A percentile compares a stretch with the other conserved stretches of the same genome.
Conservation (phyloP, 2,797 vertebrate genomes). For the Ataeniobius toweri region DNA sequence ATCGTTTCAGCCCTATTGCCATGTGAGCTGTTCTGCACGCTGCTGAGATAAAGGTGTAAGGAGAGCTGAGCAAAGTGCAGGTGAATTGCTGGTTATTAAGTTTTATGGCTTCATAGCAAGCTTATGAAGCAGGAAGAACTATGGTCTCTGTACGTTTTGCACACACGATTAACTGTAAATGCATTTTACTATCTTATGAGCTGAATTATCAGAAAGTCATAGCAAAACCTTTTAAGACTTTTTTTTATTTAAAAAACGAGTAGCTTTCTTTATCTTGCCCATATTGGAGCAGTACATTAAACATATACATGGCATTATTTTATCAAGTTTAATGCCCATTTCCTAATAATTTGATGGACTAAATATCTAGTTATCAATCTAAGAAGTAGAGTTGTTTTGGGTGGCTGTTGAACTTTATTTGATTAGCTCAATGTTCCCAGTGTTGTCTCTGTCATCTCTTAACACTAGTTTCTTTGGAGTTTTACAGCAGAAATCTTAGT, state of each 20-base stretch:
- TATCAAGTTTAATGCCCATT: not conserved
- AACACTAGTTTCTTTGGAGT: not conserved
- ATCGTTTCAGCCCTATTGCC: too few species aligned
- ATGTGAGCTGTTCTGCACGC: too few species aligned
- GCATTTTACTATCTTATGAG: too few species aligned
- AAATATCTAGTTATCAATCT: not conserved
- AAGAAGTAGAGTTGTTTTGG: not conserved
- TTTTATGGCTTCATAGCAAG: not conserved
- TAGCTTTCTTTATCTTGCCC: not conserved
- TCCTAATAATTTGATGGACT: not conserved
- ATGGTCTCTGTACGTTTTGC: not conserved
- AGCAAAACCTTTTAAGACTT: not conserved
- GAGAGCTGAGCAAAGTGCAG: not conserved
- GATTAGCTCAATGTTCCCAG: too few species aligned
- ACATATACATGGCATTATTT: not conserved
- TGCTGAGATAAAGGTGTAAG: not conserved
- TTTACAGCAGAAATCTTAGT: not conserved
- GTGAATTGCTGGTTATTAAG: not conserved
- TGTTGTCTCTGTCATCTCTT: not conserved
- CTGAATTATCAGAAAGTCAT: not conserved
- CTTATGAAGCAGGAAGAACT: not conserved
- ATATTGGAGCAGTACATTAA: not conserved
- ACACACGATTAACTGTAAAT: not conserved
- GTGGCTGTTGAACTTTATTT: too few species aligned
- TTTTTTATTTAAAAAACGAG: too few species aligned